phyloP scores from a whole-genome alignment of 2,888 invertebrate species.

The Meliscaeva auricollis region DNA sequence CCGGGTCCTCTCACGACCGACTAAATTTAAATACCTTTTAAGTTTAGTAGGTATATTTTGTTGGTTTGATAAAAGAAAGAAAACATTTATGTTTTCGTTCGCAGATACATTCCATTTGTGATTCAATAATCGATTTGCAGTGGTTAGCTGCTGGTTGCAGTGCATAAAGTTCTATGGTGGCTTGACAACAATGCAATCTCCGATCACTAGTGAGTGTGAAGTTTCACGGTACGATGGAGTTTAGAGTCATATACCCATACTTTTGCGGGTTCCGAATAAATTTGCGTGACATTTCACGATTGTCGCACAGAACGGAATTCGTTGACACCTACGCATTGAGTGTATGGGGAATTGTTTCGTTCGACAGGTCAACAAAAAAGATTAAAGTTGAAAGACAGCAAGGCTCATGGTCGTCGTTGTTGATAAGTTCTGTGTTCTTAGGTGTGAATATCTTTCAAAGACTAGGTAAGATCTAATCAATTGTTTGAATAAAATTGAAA shows the following conservation, averaged over 20 bases:
- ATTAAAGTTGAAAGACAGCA: constrained; percentile 60
- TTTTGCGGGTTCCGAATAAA: constrained; percentile 58
- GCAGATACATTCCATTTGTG: constrained; percentile 64
- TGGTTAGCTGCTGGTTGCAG: constrained; percentile 30
- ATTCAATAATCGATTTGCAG: constrained; percentile 74
- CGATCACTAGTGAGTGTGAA: constrained; percentile 69
- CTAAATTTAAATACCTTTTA: constrained; percentile 71
- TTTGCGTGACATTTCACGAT: constrained; percentile 75
- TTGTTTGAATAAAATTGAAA: constrained; percentile 43
- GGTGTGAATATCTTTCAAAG: constrained; percentile 59
- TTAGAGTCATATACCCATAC: constrained; percentile 29
- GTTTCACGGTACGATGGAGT: constrained; percentile 69
- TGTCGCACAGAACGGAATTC: constrained; percentile 69
- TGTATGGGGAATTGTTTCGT: constrained; percentile 13
- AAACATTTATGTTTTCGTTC: constrained; percentile 25
- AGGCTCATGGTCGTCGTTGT: constrained; percentile 36
- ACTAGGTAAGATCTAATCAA: constrained; percentile 46
- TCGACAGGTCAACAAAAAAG: constrained; percentile 51
- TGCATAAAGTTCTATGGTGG: constrained; percentile 56
- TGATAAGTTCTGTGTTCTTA: constrained; percentile 11
- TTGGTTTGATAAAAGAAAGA: constrained; percentile 46
- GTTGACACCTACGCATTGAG: constrained; percentile 73
- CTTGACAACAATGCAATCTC: constrained; percentile 70
- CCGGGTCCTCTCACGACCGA: constrained; percentile 75
- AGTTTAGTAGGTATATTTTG: constrained; percentile 40